phyloP scores from a whole-genome alignment of 2,888 invertebrate genomes.

The Dyspetes luteomarginatus region DNA sequence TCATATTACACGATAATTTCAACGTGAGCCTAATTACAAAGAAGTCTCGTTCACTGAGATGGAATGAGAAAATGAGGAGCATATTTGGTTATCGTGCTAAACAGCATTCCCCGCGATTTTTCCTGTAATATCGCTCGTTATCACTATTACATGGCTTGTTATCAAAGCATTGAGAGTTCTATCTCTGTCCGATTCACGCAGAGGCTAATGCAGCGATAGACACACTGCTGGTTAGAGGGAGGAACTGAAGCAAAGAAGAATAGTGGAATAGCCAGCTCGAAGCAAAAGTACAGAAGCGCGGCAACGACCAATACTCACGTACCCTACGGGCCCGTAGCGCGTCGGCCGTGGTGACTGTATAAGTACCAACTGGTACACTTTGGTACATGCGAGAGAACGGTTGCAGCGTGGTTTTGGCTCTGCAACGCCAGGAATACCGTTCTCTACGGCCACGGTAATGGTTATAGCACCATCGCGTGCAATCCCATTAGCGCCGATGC shows the following conservation, averaged over 20 bases:
- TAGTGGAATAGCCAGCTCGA: slow-evolving; percentile 27
- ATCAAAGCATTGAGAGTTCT: slow-evolving; percentile 27
- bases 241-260: slow-evolving; percentile 22
- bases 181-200: slow-evolving; percentile 17
- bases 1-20: not conserved
- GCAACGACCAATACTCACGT: slow-evolving; percentile 53
- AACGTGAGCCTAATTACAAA: slow-evolving; percentile 30
- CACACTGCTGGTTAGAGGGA: slow-evolving; percentile 22
- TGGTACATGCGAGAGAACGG: not conserved
- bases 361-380: not conserved
- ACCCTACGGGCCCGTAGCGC: slow-evolving; percentile 29
- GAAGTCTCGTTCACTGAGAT: slow-evolving; percentile 4
- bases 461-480: slow-evolving; percentile 83
- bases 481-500: slow-evolving; percentile 83
- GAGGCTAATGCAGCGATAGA: slow-evolving; percentile 14
- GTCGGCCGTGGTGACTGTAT: not conserved
- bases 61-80: slow-evolving; percentile 23
- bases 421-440: slow-evolving; percentile 56
- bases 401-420: slow-evolving; percentile 50
- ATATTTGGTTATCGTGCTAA: slow-evolving; percentile 29
- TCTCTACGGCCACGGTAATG: slow-evolving; percentile 76
- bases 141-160: slow-evolving; percentile 48
- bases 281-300: slow-evolving; percentile 23
- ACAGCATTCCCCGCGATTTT: slow-evolving; percentile 24
- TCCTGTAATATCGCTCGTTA: slow-evolving; percentile 45